Evolutionary conservation across 2,888 invertebrate genomes (phyloP).

Genomic region (Calliphora vomitoria): DNA sequence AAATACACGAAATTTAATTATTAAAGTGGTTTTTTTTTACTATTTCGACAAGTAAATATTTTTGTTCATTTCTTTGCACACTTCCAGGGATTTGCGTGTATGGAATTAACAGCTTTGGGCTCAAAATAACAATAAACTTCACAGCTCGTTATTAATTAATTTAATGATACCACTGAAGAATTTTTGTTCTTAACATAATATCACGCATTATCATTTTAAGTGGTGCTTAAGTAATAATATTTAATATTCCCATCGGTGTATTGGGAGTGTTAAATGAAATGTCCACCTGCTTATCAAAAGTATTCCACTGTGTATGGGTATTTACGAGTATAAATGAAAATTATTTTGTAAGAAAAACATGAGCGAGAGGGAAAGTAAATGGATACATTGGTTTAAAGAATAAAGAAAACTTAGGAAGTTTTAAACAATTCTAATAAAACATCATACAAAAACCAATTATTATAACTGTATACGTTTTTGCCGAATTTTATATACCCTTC

Average conservation of each 20-base stretch:
- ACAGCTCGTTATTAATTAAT: slow-evolving; percentile 37
- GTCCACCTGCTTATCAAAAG: neutral
- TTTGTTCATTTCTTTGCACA: neutral
- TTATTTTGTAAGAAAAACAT: neutral
- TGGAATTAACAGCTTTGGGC: neutral
- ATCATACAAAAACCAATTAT: too few relatives aligned
- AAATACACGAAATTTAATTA: neutral
- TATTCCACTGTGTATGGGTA: neutral
- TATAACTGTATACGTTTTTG: too few relatives aligned
- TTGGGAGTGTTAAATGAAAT: slow-evolving; percentile 5
- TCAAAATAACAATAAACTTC: neutral
- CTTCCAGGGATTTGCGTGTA: neutral
- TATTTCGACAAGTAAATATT: too few relatives aligned
- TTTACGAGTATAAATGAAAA: neutral
- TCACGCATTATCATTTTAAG: neutral
- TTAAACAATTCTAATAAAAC: too few relatives aligned
- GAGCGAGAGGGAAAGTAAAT: neutral
- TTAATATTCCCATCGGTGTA: slow-evolving; percentile 18
- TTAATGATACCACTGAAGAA: neutral
- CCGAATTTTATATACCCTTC: too few relatives aligned
- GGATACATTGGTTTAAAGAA: too few relatives aligned
- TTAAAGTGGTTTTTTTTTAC: neutral
- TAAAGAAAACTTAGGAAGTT: too few relatives aligned
- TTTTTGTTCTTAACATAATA: neutral
- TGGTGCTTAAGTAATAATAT: slow-evolving; percentile 6